These are phyloP conservation scores for Drosophila pseudotalamancana DNA, from an alignment of 2,888 invertebrate genomes.

Conservation along the genomic window DNA sequence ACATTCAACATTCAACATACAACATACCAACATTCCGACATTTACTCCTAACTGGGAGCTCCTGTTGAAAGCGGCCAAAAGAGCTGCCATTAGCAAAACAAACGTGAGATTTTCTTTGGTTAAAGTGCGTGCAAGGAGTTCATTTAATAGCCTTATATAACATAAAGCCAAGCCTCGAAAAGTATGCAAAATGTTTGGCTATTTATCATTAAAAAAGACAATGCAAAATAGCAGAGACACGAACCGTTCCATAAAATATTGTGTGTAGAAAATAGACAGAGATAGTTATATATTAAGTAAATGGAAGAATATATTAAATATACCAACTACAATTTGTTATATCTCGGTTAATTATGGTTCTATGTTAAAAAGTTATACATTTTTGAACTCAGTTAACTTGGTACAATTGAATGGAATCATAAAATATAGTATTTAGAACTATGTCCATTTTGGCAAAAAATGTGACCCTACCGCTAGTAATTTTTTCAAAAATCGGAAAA, in stretches of 20 bases:
- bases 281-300: no score
- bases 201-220: neutral
- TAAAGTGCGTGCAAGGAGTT: neutral
- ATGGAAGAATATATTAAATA: no score
- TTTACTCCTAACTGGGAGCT: neutral
- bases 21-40: slow-evolving; percentile 5
- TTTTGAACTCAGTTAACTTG: no score
- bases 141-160: neutral
- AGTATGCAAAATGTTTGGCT: slow-evolving; percentile 36
- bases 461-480: no score
- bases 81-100: neutral
- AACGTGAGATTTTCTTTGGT: slow-evolving; percentile 8
- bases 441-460: no score
- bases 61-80: slow-evolving; percentile 11
- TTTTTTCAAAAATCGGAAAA: no score
- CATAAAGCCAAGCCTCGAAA: slow-evolving; percentile 10
- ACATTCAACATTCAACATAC: no score
- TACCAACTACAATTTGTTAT: no score
- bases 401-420: no score
- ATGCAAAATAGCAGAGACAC: slow-evolving; percentile 23
- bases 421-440: no score
- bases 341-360: neutral
- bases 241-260: slow-evolving; percentile 5
- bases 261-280: no score
- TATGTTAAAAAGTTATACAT: neutral